Evolutionary conservation across 1,140 invertebrate genomes (phyloP), one percentile per base, ranked within the genome.

Genomic region (Cotesia chilonis): DNA sequence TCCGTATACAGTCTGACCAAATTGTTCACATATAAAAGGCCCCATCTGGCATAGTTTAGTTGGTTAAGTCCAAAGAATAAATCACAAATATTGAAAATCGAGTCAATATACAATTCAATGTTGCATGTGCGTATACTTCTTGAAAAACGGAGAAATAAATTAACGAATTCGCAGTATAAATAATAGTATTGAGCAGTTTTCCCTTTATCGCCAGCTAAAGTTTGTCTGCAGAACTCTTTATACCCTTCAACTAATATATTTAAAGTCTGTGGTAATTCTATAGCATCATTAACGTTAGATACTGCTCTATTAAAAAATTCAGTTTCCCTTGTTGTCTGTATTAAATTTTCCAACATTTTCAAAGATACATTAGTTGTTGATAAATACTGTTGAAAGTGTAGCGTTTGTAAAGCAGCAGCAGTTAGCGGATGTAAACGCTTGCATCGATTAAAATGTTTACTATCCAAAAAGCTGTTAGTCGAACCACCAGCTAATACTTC

Each of bases 381-480:
- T 77, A 79, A 78, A 81, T 77, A 82, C 38, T 76, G 77, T 67
- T 78, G 74, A 68, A 81, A 77, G 67, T 82, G 78, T n/a, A 77
- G 57, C 36, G 70, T 77, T 77, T 84, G 75, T 55, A 87, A 80
- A 17, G 79, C 84, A 63, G 71, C 74, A 63, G 80, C 72, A 10
- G 79, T 69, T 38, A 85, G 66, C 6, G 79, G 81, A 78, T 87
- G 81, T 68, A 87, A 59, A 20, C 82, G 74, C 74, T 86, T 87
- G 66, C 83, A n/a, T n/a, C n/a, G n/a, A n/a, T n/a, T n/a, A n/a
- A n/a, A n/a, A n/a, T n/a, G n/a, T n/a, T n/a, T n/a, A n/a, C n/a
- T n/a, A n/a, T n/a, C n/a, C n/a, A n/a, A n/a, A n/a, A n/a, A n/a
- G n/a, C n/a, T n/a, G n/a, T n/a, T n/a, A n/a, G n/a, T n/a, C n/a